These are phyloP conservation scores for Reticulitermes speratus DNA, from an alignment of 1,140 invertebrate genomes.

Conservation along the genomic window DNA sequence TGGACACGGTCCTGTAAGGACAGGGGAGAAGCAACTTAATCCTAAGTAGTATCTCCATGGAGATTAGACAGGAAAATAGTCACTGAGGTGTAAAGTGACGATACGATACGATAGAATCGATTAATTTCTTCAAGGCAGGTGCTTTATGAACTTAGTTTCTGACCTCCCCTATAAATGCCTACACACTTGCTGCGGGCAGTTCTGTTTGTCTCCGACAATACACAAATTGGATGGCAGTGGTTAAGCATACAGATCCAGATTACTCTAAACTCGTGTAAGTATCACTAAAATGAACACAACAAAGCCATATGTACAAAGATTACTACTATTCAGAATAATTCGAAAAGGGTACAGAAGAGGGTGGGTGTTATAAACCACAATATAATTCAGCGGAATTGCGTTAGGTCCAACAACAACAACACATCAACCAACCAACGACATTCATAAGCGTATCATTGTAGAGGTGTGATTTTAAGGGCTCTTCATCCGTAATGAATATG, in stretches of 20 bases:
- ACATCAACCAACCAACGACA: neutral
- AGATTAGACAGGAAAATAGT: too few species aligned
- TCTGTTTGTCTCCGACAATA: neutral
- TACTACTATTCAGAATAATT: neutral
- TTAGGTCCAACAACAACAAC: neutral
- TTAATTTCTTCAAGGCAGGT: too few species aligned
- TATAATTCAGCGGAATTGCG: conserved; percentile 12
- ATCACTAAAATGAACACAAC: neutral
- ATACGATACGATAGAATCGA: too few species aligned
- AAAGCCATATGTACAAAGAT: neutral
- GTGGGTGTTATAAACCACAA: neutral
- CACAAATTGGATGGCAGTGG: neutral
- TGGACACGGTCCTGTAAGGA: too few species aligned
- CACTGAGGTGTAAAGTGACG: too few species aligned
- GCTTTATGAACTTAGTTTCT: too few species aligned
- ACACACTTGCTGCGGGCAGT: neutral
- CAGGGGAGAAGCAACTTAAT: too few species aligned
- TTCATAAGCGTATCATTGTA: neutral
- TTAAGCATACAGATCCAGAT: neutral
- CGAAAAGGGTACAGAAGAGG: neutral
- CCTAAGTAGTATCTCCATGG: too few species aligned
- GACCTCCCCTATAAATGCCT: too few species aligned
- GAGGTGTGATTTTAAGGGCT: conserved; percentile 4
- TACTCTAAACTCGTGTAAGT: neutral
- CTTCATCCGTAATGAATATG: neutral